Percentiles rank a stretch among this genome's conserved stretches.
Conservation (phyloP, 2,113 vertebrate species). For the Corythornis cristatus region DNA sequence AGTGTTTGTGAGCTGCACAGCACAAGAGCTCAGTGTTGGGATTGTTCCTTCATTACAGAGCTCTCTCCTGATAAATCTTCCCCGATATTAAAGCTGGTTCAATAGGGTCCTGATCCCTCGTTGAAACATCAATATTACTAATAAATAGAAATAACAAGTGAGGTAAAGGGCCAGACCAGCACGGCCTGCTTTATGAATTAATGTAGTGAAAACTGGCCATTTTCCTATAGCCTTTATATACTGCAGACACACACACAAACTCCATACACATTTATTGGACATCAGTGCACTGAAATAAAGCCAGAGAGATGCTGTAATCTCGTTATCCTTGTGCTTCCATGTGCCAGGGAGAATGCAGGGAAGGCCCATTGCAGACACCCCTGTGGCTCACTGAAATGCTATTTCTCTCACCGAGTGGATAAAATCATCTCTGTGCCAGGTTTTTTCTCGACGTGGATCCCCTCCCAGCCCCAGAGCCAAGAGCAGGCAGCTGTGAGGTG, state of each 20-base stretch:
- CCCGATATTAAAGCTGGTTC: slow-evolving; percentile 38
- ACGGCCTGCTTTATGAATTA: slow-evolving; percentile 50
- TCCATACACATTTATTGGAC: neutral
- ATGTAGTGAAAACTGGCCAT: slow-evolving; percentile 39
- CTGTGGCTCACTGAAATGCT: neutral
- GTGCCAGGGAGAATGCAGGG: neutral
- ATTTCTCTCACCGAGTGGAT: neutral
- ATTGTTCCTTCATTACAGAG: neutral
- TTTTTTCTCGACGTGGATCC: neutral
- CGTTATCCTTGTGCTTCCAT: neutral
- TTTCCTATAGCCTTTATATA: neutral
- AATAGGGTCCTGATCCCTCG: slow-evolving; percentile 51
- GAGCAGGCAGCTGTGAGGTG: neutral
- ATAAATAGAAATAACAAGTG: slow-evolving; percentile 65
- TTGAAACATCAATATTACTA: slow-evolving; percentile 63
- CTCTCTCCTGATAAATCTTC: slow-evolving; percentile 26
- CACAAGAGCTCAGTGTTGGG: neutral
- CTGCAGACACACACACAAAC: neutral
- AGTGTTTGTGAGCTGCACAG: neutral
- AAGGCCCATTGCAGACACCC: neutral
- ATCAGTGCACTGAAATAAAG: neutral
- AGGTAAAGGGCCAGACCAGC: slow-evolving; percentile 46
- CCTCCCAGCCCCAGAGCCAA: neutral
- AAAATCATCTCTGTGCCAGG: neutral
- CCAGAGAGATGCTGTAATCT: neutral